Conservation (phyloP, 2,888 invertebrate species). For the Pollenia griseotomentosa region DNA sequence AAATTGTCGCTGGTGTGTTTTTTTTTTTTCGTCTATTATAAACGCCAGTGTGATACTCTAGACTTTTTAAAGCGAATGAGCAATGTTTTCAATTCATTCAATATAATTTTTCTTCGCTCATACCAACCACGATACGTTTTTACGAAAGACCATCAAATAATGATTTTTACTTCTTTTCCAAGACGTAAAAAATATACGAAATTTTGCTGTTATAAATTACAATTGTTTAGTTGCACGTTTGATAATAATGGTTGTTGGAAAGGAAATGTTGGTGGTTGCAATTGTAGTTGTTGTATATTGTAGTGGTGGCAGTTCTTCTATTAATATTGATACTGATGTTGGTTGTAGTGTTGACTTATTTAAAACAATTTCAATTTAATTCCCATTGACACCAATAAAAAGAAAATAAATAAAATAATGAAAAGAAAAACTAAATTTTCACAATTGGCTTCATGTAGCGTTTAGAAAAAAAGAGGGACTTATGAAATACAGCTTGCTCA, state of each 20-base stretch:
- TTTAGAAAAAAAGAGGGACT: constrained; percentile 36
- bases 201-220: constrained; percentile 45
- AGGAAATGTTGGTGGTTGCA: constrained; percentile 40
- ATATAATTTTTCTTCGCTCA: neutral
- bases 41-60: constrained; percentile 69
- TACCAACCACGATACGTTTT: constrained; percentile 29
- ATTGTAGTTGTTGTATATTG: constrained; percentile 1
- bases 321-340: constrained; percentile 57
- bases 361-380: constrained; percentile 81
- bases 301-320: neutral
- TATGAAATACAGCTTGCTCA: too few species aligned
- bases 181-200: constrained; percentile 9
- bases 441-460: constrained; percentile 74
- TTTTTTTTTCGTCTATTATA: constrained; percentile 38
- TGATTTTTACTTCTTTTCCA: constrained; percentile 50
- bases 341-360: constrained; percentile 62
- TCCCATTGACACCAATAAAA: constrained; percentile 80
- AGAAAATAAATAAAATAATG: constrained; percentile 76
- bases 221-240: constrained; percentile 67
- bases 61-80: neutral
- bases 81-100: constrained; percentile 38
- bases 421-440: constrained; percentile 64
- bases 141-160: constrained; percentile 57
- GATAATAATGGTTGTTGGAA: constrained; percentile 41
- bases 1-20: constrained; percentile 37